These are phyloP conservation scores for Melopsittacus undulatus DNA, from an alignment of 2,797 vertebrate species.

Conservation along the genomic window DNA sequence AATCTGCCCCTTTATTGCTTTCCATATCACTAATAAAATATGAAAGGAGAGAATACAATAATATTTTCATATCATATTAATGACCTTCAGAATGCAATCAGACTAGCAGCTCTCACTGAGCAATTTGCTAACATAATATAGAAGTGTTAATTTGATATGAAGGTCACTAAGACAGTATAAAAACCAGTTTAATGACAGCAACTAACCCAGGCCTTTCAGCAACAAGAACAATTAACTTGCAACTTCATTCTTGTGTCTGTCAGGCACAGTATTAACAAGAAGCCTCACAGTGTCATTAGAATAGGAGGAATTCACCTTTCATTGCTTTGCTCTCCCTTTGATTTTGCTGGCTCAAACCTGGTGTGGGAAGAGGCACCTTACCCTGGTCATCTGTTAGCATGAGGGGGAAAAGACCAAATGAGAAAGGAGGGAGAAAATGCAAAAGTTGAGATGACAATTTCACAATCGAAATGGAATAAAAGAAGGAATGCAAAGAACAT, in stretches of 20 bases:
- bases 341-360: background rate
- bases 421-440: background rate
- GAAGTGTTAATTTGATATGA: conserved; percentile 58
- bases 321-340: background rate
- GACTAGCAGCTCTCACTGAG: conserved; percentile 44
- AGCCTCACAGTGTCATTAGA: accelerated
- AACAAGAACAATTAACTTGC: conserved; percentile 27
- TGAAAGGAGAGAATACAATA: conserved; percentile 69
- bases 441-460: background rate
- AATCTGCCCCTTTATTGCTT: conserved; percentile 68
- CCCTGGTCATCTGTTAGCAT: accelerated
- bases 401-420: background rate
- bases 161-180: conserved; percentile 49
- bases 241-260: background rate
- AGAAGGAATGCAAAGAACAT: background rate
- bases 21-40: conserved; percentile 72
- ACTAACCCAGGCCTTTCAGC: conserved; percentile 31
- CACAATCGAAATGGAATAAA: background rate
- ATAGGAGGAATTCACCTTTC: background rate
- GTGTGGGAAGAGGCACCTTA: background rate
- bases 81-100: conserved; percentile 69
- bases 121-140: conserved; percentile 70
- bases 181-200: conserved; percentile 47
- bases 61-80: conserved; percentile 71
- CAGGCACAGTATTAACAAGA: background rate